Evolutionary conservation across 2,888 invertebrate species (phyloP).

Genomic region (Arrhopalites spinosus): DNA sequence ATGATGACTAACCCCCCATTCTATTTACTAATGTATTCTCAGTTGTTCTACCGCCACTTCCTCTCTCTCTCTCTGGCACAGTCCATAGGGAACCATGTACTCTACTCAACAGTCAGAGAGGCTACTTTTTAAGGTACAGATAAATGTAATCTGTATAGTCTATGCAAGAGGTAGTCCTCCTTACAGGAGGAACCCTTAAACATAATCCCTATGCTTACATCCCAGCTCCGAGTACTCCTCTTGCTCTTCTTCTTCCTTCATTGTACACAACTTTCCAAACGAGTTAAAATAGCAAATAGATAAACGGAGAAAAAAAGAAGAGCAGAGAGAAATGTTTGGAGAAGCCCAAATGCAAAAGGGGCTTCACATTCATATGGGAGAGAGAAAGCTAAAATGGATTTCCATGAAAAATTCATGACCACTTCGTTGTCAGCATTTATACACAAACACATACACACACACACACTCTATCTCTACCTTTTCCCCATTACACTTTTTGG

Average conservation of each 20-base stretch:
- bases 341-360: neutral
- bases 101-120: too few relatives aligned
- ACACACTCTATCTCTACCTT: neutral
- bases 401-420: conserved; percentile 46
- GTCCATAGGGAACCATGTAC: too few relatives aligned
- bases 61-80: neutral
- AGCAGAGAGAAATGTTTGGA: neutral
- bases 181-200: too few relatives aligned
- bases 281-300: too few relatives aligned
- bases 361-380: conserved; percentile 13
- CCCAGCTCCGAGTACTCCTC: too few relatives aligned
- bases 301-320: conserved; percentile 18
- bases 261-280: neutral
- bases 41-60: neutral
- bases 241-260: too few relatives aligned
- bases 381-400: conserved; percentile 37
- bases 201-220: too few relatives aligned
- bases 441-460: conserved; percentile 8
- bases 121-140: too few relatives aligned
- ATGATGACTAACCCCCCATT: neutral
- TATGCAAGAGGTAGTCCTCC: too few relatives aligned
- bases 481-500: neutral
- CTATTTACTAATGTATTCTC: too few relatives aligned
- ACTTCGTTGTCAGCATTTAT: conserved; percentile 28
- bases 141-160: too few relatives aligned